These are phyloP conservation scores for Xyliphius kryptos DNA, from an alignment of 2,113 vertebrate genomes.

Conservation along the genomic window DNA sequence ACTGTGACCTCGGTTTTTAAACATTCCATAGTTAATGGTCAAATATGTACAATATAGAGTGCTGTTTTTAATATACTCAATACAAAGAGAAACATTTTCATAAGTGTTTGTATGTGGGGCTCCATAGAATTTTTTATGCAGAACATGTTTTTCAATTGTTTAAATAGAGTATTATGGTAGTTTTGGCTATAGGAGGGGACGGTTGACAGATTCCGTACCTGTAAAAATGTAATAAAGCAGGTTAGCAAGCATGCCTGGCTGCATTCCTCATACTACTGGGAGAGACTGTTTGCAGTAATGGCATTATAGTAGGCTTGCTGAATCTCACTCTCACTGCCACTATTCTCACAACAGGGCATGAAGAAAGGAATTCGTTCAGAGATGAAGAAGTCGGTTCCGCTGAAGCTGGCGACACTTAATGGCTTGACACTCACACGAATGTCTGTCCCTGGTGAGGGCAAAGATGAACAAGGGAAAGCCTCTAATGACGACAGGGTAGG, in stretches of 20 bases:
- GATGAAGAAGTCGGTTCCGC: constrained; percentile 82
- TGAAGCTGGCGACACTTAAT: constrained; percentile 85
- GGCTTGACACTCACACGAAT: constrained; percentile 78
- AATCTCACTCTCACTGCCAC: neutral
- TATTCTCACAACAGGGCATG: constrained; percentile 71
- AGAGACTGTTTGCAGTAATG: neutral
- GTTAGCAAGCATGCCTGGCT: neutral
- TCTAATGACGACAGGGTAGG: constrained; percentile 88
- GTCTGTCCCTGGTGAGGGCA: constrained; percentile 72
- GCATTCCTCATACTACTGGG: constrained; percentile 10
- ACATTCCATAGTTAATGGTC: no score
- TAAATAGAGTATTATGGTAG: no score
- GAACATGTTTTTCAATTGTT: no score
- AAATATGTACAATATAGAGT: no score
- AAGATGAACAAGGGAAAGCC: constrained; percentile 75
- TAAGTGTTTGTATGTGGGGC: no score
- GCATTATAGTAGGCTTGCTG: neutral
- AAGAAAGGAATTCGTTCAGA: constrained; percentile 81
- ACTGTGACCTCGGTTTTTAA: no score
- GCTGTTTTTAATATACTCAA: no score
- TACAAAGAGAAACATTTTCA: no score
- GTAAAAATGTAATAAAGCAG: constrained; percentile 55
- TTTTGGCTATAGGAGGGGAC: no score
- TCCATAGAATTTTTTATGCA: no score
- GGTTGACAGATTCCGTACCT: constrained; percentile 6